Evolutionary conservation across 1,140 invertebrate genomes (phyloP).

Genomic region (Glossosoma conforme): DNA sequence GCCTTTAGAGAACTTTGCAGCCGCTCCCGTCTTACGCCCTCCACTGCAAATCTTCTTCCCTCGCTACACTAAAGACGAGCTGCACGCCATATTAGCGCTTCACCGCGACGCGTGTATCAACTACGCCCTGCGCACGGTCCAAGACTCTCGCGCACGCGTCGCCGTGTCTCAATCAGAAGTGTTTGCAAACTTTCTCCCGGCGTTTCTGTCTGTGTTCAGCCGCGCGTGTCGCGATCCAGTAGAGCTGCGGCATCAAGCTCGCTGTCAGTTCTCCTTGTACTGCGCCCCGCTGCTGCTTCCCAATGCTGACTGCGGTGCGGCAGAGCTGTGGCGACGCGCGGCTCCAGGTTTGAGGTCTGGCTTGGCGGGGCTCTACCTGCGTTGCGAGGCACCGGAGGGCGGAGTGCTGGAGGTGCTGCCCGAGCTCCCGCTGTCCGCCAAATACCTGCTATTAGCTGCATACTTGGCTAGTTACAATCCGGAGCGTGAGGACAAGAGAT

Average conservation of each 20-base stretch:
- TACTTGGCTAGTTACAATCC: slow-evolving; percentile 90
- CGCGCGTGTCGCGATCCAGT: slow-evolving; percentile 74
- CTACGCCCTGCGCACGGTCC: slow-evolving; percentile 34
- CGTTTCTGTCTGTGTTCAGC: slow-evolving; percentile 77
- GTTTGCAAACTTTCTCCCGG: slow-evolving; percentile 72
- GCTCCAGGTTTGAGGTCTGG: slow-evolving; percentile 67
- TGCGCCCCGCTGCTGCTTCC: slow-evolving; percentile 65
- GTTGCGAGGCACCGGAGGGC: slow-evolving; percentile 41
- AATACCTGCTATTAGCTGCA: slow-evolving; percentile 82
- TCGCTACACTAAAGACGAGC: slow-evolving; percentile 75
- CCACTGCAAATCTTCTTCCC: slow-evolving; percentile 73
- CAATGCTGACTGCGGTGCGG: slow-evolving; percentile 56
- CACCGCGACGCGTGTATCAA: slow-evolving; percentile 38
- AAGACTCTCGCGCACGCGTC: slow-evolving; percentile 32
- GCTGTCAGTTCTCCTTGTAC: slow-evolving; percentile 67
- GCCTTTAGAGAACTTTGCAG: slow-evolving; percentile 72
- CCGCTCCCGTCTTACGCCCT: slow-evolving; percentile 63
- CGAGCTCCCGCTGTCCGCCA: slow-evolving; percentile 84
- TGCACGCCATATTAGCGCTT: slow-evolving; percentile 63
- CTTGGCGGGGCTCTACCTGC: slow-evolving; percentile 71
- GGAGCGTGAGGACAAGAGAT: slow-evolving; percentile 73
- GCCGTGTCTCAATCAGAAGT: slow-evolving; percentile 54
- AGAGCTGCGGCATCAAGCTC: slow-evolving; percentile 70
- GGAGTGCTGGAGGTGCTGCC: slow-evolving; percentile 30
- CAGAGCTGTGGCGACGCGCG: slow-evolving; percentile 73